These are phyloP conservation scores for Pelobates cultripes DNA, from an alignment of 2,797 vertebrate genomes.

Conservation along the genomic window DNA sequence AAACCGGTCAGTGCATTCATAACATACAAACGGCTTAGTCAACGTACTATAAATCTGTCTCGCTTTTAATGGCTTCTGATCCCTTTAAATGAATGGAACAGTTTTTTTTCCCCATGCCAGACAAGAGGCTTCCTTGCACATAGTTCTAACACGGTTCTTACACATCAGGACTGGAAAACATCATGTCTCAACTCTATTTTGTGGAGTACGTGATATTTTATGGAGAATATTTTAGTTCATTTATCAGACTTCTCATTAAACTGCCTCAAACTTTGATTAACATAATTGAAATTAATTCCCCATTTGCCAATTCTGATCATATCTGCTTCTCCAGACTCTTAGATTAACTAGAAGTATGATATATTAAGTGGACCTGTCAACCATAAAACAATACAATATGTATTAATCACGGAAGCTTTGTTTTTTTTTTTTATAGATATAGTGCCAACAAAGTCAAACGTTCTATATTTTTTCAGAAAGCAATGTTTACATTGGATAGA, in stretches of 20 bases:
- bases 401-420: too few relatives aligned
- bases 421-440: too few relatives aligned
- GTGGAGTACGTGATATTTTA: neutral
- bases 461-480: too few relatives aligned
- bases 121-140: conserved; percentile 5
- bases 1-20: conserved; percentile 33
- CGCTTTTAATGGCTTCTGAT: neutral
- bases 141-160: neutral
- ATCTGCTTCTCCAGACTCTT: too few relatives aligned
- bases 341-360: too few relatives aligned
- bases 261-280: neutral
- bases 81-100: conserved; percentile 27
- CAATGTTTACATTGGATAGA: too few relatives aligned
- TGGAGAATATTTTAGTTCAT: neutral
- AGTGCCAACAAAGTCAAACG: too few relatives aligned
- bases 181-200: neutral
- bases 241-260: neutral
- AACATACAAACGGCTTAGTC: conserved; percentile 15
- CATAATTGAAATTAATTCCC: neutral
- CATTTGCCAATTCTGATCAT: too few relatives aligned
- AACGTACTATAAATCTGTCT: conserved; percentile 31
- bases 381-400: too few relatives aligned
- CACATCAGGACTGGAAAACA: too few relatives aligned
- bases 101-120: conserved; percentile 26
- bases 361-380: too few relatives aligned